Evolutionary conservation across 2,888 invertebrate species (phyloP).

Genomic region (Bombyx huttoni): DNA sequence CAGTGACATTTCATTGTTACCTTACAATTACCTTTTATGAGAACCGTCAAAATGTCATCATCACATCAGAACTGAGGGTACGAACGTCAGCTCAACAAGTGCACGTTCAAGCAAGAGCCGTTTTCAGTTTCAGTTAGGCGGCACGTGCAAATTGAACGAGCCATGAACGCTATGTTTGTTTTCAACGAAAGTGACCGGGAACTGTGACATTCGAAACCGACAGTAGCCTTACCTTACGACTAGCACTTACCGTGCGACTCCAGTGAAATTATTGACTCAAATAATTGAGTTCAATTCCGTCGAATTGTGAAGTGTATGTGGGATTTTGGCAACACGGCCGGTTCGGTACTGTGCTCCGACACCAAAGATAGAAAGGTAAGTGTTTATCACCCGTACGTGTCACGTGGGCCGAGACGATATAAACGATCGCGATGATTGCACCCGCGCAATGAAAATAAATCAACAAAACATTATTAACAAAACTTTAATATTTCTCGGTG

Average conservation of each 20-base stretch:
- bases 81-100: too few relatives aligned
- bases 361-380: conserved; percentile 63
- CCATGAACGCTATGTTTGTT: conserved; percentile 35
- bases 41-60: neutral
- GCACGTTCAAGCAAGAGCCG: conserved; percentile 4
- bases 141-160: conserved; percentile 33
- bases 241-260: conserved; percentile 27
- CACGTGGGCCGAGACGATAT: too few relatives aligned
- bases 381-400: conserved; percentile 14
- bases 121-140: conserved; percentile 56
- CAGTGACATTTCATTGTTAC: conserved; percentile 16
- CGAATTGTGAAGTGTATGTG: conserved; percentile 54
- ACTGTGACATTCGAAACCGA: conserved; percentile 58
- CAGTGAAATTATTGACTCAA: conserved; percentile 40
- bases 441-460: too few relatives aligned
- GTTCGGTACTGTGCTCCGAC: conserved; percentile 24
- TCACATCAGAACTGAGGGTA: too few relatives aligned
- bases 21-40: conserved; percentile 4
- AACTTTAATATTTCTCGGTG: too few relatives aligned
- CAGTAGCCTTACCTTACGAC: too few relatives aligned
- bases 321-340: conserved; percentile 33
- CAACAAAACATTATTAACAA: too few relatives aligned
- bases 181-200: conserved; percentile 51
- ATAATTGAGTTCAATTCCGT: conserved; percentile 22
- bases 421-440: too few relatives aligned